Evolutionary conservation across 2,888 invertebrate species (phyloP).

Genomic region (Cyclophora punctaria): DNA sequence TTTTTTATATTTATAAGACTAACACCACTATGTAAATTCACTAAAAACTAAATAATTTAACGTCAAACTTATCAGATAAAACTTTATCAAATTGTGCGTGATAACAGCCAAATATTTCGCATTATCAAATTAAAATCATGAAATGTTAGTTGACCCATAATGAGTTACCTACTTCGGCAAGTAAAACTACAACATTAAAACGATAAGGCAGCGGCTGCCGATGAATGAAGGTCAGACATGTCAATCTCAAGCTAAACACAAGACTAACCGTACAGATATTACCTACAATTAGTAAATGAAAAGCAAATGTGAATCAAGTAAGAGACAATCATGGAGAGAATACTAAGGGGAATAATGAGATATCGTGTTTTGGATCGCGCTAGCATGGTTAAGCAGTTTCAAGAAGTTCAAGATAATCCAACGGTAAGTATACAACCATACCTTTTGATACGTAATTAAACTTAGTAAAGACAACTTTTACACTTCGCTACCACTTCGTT

Average conservation of each 20-base stretch:
- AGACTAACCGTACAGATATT: conserved; percentile 9
- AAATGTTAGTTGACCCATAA: conserved; percentile 28
- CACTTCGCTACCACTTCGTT: no score
- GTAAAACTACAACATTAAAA: conserved; percentile 23
- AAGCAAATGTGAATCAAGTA: conserved; percentile 11
- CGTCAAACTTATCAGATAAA: conserved; percentile 1
- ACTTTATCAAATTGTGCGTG: conserved; percentile 6
- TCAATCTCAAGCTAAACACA: conserved; percentile 37
- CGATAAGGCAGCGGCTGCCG: conserved; percentile 45
- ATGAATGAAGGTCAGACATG: conserved; percentile 61
- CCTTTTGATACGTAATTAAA: conserved; percentile 11
- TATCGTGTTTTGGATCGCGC: conserved; percentile 88
- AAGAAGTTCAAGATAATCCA: conserved; percentile 91
- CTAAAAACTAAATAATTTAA: no score
- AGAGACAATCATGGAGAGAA: conserved; percentile 82
- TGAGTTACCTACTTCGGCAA: conserved; percentile 8
- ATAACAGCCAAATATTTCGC: conserved; percentile 2
- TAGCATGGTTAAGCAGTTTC: conserved; percentile 94
- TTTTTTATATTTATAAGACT: no score
- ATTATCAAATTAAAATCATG: no score
- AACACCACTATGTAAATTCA: no score
- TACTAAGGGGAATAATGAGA: conserved; percentile 91
- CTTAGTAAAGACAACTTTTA: no score
- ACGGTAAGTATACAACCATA: conserved; percentile 75
- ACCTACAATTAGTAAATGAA: conserved; percentile 8